Evolutionary conservation across 2,888 invertebrate species (phyloP).

Genomic region (Tetanocera ferruginea): DNA sequence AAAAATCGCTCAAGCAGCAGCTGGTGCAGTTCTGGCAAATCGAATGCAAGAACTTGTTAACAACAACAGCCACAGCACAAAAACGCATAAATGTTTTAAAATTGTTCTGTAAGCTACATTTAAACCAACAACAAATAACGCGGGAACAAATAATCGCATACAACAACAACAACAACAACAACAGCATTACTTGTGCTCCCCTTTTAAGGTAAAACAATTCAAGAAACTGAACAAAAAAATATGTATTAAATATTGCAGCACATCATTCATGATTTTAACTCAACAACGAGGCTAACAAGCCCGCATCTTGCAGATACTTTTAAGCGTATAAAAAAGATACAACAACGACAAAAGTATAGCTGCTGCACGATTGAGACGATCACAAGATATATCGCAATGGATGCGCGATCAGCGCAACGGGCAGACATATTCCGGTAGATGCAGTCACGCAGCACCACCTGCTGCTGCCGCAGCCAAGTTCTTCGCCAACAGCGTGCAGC

Average conservation of each 20-base stretch:
- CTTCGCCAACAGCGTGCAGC: not conserved
- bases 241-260: slow-evolving; percentile 19
- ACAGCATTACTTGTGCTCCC: not conserved
- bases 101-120: not conserved
- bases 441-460: slow-evolving; percentile 3
- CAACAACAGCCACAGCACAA: not conserved
- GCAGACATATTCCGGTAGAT: not conserved
- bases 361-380: not conserved
- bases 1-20: slow-evolving; percentile 3
- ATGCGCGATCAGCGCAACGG: not conserved
- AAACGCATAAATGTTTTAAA: not conserved
- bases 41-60: not conserved
- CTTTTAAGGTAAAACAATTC: not conserved
- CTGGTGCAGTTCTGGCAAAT: not conserved
- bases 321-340: not conserved
- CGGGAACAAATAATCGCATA: slow-evolving; percentile 4
- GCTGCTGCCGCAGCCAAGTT: not conserved
- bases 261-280: slow-evolving; percentile 37
- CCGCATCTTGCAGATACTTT: not conserved
- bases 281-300: not conserved
- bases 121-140: slow-evolving; percentile 4
- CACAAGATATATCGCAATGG: slow-evolving; percentile 1
- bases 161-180: slow-evolving; percentile 18
- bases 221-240: not conserved
- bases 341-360: not conserved